phyloP scores from a whole-genome alignment of 2,797 vertebrate species.

The Monodelphis domestica region DNA sequence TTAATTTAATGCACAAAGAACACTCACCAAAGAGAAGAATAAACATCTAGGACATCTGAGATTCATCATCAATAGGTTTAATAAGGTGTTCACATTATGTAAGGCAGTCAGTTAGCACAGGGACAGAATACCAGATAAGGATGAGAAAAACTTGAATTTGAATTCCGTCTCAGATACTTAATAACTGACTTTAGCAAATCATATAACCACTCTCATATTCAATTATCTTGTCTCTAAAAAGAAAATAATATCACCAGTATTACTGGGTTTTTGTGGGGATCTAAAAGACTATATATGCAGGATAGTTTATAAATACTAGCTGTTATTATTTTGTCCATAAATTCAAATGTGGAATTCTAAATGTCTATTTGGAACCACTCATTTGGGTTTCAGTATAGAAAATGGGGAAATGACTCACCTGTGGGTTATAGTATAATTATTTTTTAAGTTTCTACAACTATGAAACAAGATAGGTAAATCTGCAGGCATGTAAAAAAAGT shows the following conservation, averaged over 20 bases:
- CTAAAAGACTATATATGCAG: not conserved
- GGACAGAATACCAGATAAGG: not conserved
- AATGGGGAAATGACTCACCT: not conserved
- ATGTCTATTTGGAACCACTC: not conserved
- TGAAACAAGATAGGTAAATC: not conserved
- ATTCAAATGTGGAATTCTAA: not conserved
- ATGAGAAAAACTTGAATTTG: not conserved
- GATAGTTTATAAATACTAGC: not conserved
- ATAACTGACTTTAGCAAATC: not conserved
- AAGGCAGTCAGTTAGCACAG: not conserved
- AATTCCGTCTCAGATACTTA: not conserved
- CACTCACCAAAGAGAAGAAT: not conserved
- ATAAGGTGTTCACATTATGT: not conserved
- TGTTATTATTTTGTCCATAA: not conserved
- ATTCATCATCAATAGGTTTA: not conserved
- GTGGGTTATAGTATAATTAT: not conserved
- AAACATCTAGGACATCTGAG: not conserved
- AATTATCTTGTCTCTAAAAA: not conserved
- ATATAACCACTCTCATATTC: not conserved
- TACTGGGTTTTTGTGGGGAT: not conserved
- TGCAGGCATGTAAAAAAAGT: not conserved
- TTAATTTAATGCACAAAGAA: not conserved
- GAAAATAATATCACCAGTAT: not conserved
- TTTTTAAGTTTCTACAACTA: not conserved
- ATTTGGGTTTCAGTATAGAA: not conserved